Evolutionary conservation across 2,797 vertebrate genomes (phyloP).

Genomic region (Sebastes nivosus): DNA sequence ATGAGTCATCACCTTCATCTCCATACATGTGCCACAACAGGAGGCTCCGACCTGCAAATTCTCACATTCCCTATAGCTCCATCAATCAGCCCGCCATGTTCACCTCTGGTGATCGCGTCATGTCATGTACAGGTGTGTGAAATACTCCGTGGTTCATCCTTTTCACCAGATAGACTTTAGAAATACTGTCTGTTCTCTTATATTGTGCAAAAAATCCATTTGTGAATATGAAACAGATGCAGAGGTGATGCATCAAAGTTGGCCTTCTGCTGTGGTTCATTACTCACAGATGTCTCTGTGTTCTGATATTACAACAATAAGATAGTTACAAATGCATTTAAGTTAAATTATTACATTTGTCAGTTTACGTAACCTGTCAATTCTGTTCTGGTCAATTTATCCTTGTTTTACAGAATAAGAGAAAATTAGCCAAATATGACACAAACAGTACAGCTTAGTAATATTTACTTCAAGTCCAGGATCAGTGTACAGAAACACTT

Average conservation of each 20-base stretch:
- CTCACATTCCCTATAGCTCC: slow-evolving; percentile 7
- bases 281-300: slow-evolving; percentile 27
- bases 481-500: not conserved
- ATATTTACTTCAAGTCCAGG: not conserved
- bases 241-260: not conserved
- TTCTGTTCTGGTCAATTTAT: not conserved
- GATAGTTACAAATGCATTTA: not conserved
- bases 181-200: not conserved
- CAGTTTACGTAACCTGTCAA: not conserved
- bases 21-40: slow-evolving; percentile 24
- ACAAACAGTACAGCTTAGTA: not conserved
- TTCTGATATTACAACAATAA: slow-evolving; percentile 4
- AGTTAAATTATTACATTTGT: not conserved
- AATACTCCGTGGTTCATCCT: not conserved
- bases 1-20: slow-evolving; percentile 47
- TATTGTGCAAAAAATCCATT: slow-evolving; percentile 15
- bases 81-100: not conserved
- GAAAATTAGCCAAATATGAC: not conserved
- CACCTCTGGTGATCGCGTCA: not conserved
- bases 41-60: not conserved
- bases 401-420: not conserved
- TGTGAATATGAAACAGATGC: slow-evolving; percentile 40
- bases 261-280: slow-evolving; percentile 13
- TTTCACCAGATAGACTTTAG: not conserved
- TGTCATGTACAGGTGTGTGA: not conserved